phyloP scores from a whole-genome alignment of 2,113 vertebrate genomes.

The Nothoprocta pentlandii region DNA sequence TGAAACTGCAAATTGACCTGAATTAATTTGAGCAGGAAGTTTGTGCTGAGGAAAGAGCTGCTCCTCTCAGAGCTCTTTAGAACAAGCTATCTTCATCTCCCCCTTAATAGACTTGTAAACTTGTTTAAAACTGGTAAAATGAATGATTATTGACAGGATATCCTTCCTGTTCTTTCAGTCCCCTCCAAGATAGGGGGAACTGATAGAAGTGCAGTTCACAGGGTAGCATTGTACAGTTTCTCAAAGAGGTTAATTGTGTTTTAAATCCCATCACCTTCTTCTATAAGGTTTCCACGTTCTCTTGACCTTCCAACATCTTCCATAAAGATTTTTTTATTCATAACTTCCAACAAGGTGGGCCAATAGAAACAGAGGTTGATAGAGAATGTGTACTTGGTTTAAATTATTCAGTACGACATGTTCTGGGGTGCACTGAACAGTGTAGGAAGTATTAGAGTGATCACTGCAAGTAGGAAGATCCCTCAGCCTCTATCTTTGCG shows the following conservation, averaged over 20 bases:
- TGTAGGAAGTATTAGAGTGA: background rate
- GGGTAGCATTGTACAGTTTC: background rate
- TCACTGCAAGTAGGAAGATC: background rate
- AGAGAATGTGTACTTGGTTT: background rate
- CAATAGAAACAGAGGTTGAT: background rate
- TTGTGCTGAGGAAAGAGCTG: background rate
- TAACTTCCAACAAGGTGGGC: background rate
- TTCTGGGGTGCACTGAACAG: background rate
- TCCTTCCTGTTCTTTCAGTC: background rate
- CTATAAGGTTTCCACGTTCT: no score
- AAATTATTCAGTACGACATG: background rate
- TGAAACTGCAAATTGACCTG: background rate
- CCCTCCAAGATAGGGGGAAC: background rate
- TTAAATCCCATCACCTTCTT: background rate
- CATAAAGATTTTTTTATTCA: background rate
- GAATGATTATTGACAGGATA: background rate
- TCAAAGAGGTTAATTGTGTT: background rate
- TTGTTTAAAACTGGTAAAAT: constrained; percentile 17
- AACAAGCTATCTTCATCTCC: background rate
- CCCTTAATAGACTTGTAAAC: background rate
- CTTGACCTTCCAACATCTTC: background rate
- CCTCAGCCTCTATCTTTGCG: background rate
- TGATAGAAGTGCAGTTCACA: background rate
- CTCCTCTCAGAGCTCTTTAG: background rate
- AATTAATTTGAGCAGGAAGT: constrained; percentile 38